These are phyloP conservation scores for Alauda arvensis DNA, from an alignment of 2,797 vertebrate species.

Conservation along the genomic window DNA sequence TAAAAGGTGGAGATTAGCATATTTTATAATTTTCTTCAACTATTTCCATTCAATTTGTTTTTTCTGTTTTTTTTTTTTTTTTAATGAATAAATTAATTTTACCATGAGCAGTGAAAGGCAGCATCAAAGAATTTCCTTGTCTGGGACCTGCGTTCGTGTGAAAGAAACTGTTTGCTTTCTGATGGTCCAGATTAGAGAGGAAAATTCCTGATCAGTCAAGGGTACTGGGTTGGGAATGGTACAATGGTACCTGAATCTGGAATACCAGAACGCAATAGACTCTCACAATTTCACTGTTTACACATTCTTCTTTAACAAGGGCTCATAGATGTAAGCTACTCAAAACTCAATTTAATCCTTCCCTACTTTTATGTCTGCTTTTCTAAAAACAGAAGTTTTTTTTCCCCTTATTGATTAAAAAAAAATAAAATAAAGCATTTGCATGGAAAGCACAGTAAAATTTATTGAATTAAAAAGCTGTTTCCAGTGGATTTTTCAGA, in stretches of 20 bases:
- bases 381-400: background rate
- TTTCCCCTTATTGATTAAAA: background rate
- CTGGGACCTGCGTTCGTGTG: background rate
- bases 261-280: background rate
- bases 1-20: background rate
- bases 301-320: background rate
- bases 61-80: background rate
- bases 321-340: background rate
- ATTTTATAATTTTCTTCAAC: background rate
- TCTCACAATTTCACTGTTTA: background rate
- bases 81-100: background rate
- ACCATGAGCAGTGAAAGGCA: background rate
- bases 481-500: background rate
- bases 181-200: background rate
- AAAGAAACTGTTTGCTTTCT: background rate
- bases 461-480: background rate
- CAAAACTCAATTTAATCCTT: background rate
- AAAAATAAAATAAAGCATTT: background rate
- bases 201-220: background rate
- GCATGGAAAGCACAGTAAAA: background rate
- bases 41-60: background rate
- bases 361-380: background rate
- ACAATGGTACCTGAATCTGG: background rate
- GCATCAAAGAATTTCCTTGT: background rate
- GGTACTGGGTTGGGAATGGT: background rate